Conservation (phyloP, 2,113 vertebrate genomes). For the Phocoena phocoena region DNA sequence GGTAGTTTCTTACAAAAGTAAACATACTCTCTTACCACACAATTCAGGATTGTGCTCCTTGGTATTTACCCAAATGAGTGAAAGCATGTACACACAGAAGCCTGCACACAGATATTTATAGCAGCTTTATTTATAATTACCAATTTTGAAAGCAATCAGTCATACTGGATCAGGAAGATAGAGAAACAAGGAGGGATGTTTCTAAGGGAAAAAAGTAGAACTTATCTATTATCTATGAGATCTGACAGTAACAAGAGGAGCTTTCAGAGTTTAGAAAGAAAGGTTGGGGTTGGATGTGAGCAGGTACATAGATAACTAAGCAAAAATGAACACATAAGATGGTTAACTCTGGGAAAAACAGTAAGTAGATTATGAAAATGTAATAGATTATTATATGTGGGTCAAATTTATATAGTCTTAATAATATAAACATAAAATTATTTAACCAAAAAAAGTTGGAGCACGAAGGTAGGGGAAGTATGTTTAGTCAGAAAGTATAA, state of each 20-base stretch:
- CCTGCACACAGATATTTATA: background rate
- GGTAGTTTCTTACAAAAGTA: background rate
- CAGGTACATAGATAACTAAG: background rate
- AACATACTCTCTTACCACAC: background rate
- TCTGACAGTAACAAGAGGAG: background rate
- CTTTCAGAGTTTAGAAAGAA: background rate
- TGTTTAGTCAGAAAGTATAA: background rate
- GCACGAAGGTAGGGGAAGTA: background rate
- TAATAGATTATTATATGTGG: background rate
- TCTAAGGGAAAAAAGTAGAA: background rate
- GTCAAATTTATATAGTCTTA: background rate
- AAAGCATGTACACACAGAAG: background rate
- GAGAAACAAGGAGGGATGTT: background rate
- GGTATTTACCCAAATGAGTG: background rate
- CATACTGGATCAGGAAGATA: background rate
- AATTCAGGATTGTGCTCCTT: background rate
- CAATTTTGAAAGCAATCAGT: background rate
- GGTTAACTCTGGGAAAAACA: background rate
- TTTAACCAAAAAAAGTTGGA: background rate
- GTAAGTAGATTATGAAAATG: background rate
- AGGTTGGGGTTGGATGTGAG: background rate
- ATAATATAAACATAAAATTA: constrained; percentile 1
- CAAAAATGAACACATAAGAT: background rate
- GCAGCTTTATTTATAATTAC: background rate
- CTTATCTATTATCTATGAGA: background rate